Evolutionary conservation across 2,113 vertebrate species (phyloP).

Genomic region (Glareola pratincola): DNA sequence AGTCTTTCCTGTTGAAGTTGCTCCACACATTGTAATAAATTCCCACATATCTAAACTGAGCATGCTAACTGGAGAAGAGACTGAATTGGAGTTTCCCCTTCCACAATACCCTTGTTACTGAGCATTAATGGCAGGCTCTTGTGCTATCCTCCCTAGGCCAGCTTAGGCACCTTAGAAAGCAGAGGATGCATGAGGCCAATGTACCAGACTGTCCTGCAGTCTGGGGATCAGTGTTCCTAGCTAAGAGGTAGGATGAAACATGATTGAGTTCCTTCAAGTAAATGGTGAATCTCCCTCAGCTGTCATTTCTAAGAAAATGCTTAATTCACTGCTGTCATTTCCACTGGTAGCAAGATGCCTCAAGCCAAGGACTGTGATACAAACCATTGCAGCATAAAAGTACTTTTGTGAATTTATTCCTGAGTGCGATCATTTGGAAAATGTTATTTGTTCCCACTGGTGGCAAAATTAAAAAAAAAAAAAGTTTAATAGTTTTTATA

Average conservation of each 20-base stretch:
- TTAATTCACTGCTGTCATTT: neutral
- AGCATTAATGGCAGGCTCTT: neutral
- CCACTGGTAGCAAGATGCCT: neutral
- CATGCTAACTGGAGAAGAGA: neutral
- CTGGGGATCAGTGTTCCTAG: neutral
- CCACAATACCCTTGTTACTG: fast-evolving
- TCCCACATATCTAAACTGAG: neutral
- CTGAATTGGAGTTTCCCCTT: neutral
- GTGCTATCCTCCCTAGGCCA: neutral
- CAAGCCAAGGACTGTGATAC: neutral
- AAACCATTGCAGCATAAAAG: neutral
- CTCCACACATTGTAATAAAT: neutral
- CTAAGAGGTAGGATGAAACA: neutral
- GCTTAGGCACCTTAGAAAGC: neutral
- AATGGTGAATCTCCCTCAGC: neutral
- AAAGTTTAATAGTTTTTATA: neutral
- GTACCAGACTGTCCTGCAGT: neutral
- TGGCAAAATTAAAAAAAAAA: neutral
- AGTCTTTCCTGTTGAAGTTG: neutral
- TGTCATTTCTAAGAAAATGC: neutral
- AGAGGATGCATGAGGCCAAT: neutral
- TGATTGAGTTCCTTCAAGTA: neutral
- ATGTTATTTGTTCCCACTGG: neutral
- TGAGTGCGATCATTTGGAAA: neutral
- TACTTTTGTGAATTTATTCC: neutral